A percentile compares a stretch with the other conserved stretches of the same genome.
Conservation (phyloP, 2,797 vertebrate genomes). For the Philypnodon macrostomus region DNA sequence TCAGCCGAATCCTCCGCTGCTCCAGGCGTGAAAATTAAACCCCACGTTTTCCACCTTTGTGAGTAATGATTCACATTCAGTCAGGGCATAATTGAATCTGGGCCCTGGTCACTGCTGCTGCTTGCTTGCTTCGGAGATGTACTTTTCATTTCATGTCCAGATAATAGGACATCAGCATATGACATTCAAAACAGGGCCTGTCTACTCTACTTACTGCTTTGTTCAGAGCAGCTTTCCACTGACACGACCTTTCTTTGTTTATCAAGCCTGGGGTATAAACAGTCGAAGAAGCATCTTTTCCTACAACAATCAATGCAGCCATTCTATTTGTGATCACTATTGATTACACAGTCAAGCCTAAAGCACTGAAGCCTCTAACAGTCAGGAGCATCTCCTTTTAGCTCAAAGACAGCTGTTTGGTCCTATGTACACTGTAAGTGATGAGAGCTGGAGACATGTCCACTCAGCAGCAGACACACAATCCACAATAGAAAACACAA, state of each 20-base stretch:
- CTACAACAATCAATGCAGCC: slow-evolving; percentile 29
- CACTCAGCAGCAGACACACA: no score
- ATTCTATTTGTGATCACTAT: slow-evolving; percentile 25
- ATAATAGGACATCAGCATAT: no score
- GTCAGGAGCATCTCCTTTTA: background rate
- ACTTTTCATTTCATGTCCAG: slow-evolving; percentile 38
- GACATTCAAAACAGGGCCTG: slow-evolving; percentile 24
- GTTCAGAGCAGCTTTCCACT: slow-evolving; percentile 11
- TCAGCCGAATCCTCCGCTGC: slow-evolving; percentile 26
- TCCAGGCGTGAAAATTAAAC: slow-evolving; percentile 42
- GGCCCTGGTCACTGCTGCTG: slow-evolving; percentile 15
- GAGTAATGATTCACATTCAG: slow-evolving; percentile 59
- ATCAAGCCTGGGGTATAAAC: slow-evolving; percentile 18
- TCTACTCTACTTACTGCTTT: slow-evolving; percentile 18
- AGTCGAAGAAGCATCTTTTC: slow-evolving; percentile 2
- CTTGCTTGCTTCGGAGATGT: slow-evolving; percentile 14
- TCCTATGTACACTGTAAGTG: slow-evolving; percentile 1
- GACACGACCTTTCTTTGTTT: slow-evolving; percentile 35
- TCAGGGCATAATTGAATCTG: slow-evolving; percentile 50
- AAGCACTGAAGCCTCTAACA: background rate
- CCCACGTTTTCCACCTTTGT: slow-evolving; percentile 29
- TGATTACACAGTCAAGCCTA: slow-evolving; percentile 16
- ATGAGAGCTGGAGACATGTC: background rate
- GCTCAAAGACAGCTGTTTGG: background rate
- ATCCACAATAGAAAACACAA: no score